Evolutionary conservation across 2,113 vertebrate genomes (phyloP), one percentile per base, ranked within the genome.

Genomic region (Mellivora capensis): DNA sequence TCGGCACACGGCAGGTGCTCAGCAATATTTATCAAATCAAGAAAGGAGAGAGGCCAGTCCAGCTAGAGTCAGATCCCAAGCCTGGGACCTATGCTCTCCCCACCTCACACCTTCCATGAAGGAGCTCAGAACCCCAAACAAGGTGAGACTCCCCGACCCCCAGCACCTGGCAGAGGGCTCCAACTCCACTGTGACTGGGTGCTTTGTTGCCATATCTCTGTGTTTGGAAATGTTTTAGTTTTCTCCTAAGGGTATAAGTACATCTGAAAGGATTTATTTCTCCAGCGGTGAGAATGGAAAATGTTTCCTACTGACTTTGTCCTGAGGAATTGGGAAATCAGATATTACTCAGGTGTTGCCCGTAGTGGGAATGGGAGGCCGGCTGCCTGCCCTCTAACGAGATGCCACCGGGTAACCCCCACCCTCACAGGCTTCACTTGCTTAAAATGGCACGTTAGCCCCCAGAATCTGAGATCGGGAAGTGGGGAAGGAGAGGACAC

Each of bases 111-210:
- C 61, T 39, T 42, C 39, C 72, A 69, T 1, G 20, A 23, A 79
- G 54, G n/a, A 72, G 82, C 74, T 47, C 20, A 20, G 76, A 91
- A 57, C 31, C 39, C 82, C 81, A 21, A 29, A 15, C 4, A 31
- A 61, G 64, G 34, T 42, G 81, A 69, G 25, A 29, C 11, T 7
- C n/a, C 49, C 29, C 7, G 7, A 8, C 67, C 20, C 18, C n/a
- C 49, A 4, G 3, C 57, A 2, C 21, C n/a, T 67, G 76, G 82
- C 80, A 39, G 37, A 54, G 9, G 10, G 21, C 29, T 47, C 54
- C 18, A 9, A 1, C 25, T 31, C 49, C 2, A 0, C 74, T 6
- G 11, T 14, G 14, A 25, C 4, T 57, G 37, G 57, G 37, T 6
- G 6, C 52, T 15, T 29, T 20, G 29, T 80, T 29, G 44, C 76